These are phyloP conservation scores for Shinisaurus crocodilurus DNA, from an alignment of 2,113 vertebrate genomes.

Conservation along the genomic window DNA sequence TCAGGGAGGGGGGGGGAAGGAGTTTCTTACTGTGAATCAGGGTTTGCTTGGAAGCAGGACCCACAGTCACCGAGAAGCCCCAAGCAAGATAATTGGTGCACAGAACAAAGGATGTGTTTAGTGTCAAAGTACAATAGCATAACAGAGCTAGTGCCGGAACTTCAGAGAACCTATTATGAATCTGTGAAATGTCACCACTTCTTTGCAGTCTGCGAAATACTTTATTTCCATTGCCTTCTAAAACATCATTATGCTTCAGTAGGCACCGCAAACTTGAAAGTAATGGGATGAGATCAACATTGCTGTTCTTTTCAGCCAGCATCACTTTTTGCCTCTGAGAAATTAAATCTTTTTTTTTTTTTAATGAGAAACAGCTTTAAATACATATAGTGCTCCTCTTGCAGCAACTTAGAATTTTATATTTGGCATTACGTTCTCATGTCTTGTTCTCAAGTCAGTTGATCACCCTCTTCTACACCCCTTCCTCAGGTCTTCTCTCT, in stretches of 20 bases:
- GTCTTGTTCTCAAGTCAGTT: background rate
- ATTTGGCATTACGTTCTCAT: background rate
- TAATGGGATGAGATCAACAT: slow-evolving; percentile 55
- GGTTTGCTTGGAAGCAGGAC: background rate
- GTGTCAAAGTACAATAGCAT: slow-evolving; percentile 22
- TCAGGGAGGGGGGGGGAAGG: too few relatives aligned
- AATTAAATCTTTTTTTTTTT: slow-evolving; percentile 51
- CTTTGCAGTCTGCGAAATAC: slow-evolving; percentile 41
- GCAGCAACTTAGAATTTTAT: background rate
- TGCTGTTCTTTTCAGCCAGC: slow-evolving; percentile 38
- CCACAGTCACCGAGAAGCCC: background rate
- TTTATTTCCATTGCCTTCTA: slow-evolving; percentile 45
- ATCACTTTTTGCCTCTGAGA: slow-evolving; percentile 44
- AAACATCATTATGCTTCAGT: slow-evolving; percentile 16
- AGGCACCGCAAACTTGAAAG: slow-evolving; percentile 47
- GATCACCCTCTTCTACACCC: too few relatives aligned
- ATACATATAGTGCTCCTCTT: slow-evolving; percentile 35
- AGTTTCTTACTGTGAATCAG: background rate
- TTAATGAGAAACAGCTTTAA: slow-evolving; percentile 55
- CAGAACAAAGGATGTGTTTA: slow-evolving; percentile 49
- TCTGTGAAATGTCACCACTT: slow-evolving; percentile 60
- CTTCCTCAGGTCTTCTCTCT: background rate
- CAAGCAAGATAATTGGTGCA: slow-evolving; percentile 38
- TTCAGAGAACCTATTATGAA: slow-evolving; percentile 48
- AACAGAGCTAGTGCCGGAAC: slow-evolving; percentile 49